phyloP scores from a whole-genome alignment of 2,797 vertebrate genomes.

The Novumbra hubbsi region DNA sequence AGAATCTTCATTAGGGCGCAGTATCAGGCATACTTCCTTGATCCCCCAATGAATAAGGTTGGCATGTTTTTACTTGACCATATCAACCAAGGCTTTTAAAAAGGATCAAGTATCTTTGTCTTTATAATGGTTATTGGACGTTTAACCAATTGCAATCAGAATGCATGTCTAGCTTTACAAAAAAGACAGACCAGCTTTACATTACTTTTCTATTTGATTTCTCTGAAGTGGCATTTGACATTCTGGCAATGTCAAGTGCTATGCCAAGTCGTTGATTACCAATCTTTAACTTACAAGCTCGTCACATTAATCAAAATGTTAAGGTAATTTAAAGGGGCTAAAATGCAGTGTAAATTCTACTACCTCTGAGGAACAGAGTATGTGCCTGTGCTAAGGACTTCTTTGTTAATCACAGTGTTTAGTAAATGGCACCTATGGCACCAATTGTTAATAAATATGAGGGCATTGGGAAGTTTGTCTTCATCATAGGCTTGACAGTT shows the following conservation, averaged over 20 bases:
- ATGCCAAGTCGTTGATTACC: conserved; percentile 1
- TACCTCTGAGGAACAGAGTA: neutral
- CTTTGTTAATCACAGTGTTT: conserved; percentile 26
- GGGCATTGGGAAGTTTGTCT: conserved; percentile 65
- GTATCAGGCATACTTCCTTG: neutral
- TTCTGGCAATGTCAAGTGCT: neutral
- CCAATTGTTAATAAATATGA: conserved; percentile 76
- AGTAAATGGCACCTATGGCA: conserved; percentile 55
- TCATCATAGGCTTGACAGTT: conserved; percentile 65
- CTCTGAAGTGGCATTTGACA: conserved; percentile 1
- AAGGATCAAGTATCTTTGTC: neutral
- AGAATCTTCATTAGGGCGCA: neutral
- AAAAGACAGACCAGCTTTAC: neutral
- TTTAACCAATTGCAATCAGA: neutral
- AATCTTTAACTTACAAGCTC: neutral
- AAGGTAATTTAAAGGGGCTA: conserved; percentile 23
- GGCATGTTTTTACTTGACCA: neutral
- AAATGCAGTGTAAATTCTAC: conserved; percentile 13
- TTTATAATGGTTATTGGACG: neutral
- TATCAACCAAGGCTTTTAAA: neutral
- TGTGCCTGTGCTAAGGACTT: neutral
- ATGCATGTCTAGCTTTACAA: neutral
- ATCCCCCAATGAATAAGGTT: neutral
- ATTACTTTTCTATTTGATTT: neutral
- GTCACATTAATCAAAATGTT: conserved; percentile 16